Percentiles rank a stretch among this genome's conserved stretches.
These are phyloP conservation scores for Anseranas semipalmata DNA, from an alignment of 2,113 vertebrate species.

Conservation along the genomic window DNA sequence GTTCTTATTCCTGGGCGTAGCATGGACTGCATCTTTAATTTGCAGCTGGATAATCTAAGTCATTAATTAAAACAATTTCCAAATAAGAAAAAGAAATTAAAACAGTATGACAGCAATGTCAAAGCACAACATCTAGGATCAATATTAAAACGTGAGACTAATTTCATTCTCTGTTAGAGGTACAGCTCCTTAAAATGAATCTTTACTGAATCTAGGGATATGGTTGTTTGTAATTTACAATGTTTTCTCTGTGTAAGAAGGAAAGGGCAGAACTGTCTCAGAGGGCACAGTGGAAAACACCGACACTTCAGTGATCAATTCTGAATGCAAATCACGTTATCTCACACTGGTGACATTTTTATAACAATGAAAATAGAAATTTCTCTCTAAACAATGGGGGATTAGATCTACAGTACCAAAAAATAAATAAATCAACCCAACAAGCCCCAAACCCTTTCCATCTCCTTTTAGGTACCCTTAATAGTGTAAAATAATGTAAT, in stretches of 20 bases:
- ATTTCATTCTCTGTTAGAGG: neutral
- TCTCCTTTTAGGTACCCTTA: neutral
- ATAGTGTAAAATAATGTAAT: neutral
- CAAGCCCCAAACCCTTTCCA: neutral
- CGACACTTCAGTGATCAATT: neutral
- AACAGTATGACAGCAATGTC: neutral
- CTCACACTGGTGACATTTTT: neutral
- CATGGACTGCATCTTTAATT: neutral
- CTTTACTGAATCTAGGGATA: neutral
- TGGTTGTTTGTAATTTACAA: neutral
- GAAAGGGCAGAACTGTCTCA: neutral
- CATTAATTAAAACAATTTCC: neutral
- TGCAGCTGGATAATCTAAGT: neutral
- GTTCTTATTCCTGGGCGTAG: neutral
- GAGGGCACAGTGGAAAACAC: neutral
- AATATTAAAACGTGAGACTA: neutral
- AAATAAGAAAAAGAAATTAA: neutral
- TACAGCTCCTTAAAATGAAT: neutral
- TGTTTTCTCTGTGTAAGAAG: neutral
- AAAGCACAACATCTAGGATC: neutral
- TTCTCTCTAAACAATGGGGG: neutral
- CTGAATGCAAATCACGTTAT: neutral
- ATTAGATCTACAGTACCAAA: neutral
- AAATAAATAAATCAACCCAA: neutral
- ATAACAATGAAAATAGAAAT: neutral